Percentiles rank a stretch among this genome's conserved stretches.
Evolutionary conservation across 2,797 vertebrate species (phyloP).

Genomic region (Melanotaenia maccullochi): DNA sequence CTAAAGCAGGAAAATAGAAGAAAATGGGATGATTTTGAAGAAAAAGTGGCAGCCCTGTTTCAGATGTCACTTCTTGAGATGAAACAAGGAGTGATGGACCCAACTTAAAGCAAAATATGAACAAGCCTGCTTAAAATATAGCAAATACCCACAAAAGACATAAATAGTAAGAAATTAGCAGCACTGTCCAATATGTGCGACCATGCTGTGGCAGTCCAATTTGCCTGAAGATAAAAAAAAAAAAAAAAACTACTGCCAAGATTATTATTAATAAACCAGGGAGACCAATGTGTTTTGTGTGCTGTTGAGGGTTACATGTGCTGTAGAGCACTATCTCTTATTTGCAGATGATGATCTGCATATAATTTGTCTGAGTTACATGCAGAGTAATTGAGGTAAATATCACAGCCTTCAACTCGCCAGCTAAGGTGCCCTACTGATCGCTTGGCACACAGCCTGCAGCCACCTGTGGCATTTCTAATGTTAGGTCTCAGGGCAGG

Average conservation of each 20-base stretch:
- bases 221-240: conserved; percentile 86
- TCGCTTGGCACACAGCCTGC: conserved; percentile 63
- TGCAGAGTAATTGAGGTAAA: conserved; percentile 76
- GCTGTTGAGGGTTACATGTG: conserved; percentile 46
- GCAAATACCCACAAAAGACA: conserved; percentile 91
- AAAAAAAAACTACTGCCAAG: conserved; percentile 88
- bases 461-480: conserved; percentile 79
- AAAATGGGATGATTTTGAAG: conserved; percentile 8
- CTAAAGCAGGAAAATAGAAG: conserved; percentile 18
- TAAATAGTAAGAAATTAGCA: conserved; percentile 91
- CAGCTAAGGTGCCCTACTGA: conserved; percentile 68
- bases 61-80: conserved; percentile 53
- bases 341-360: conserved; percentile 95
- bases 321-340: conserved; percentile 87
- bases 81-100: conserved; percentile 14
- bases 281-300: conserved; percentile 83
- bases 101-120: conserved; percentile 52
- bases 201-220: conserved; percentile 91
- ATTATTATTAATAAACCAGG: conserved; percentile 90
- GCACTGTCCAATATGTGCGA: conserved; percentile 85
- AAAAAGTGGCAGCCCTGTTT: conserved; percentile 18
- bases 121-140: conserved; percentile 88
- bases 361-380: conserved; percentile 85
- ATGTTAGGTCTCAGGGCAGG: conserved; percentile 33
- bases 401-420: conserved; percentile 67